These are phyloP conservation scores for Hycleus phaleratus DNA, from an alignment of 1,140 invertebrate genomes.

Conservation along the genomic window DNA sequence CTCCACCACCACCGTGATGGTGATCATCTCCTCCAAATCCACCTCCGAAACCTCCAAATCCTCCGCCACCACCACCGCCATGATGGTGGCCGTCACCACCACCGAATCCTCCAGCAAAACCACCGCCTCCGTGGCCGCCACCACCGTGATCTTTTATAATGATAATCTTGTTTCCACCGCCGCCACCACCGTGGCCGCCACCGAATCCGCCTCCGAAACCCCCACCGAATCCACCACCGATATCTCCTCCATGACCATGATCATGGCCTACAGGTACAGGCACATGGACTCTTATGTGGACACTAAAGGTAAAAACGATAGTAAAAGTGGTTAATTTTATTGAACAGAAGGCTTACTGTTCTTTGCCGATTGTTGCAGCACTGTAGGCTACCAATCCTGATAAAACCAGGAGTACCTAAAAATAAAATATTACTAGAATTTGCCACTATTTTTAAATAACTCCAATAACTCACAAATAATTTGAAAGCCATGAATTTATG, in stretches of 20 bases:
- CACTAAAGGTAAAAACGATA: slow-evolving; percentile 24
- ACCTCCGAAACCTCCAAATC: neutral
- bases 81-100: slow-evolving; percentile 2
- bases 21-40: slow-evolving; percentile 5
- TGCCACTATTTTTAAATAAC: neutral
- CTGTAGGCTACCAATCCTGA: slow-evolving; percentile 18
- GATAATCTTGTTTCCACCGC: neutral
- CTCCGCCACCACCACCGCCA: slow-evolving; percentile 16
- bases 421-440: slow-evolving; percentile 9
- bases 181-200: slow-evolving; percentile 1
- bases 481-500: slow-evolving; percentile 32
- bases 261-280: slow-evolving; percentile 20
- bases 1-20: slow-evolving; percentile 6
- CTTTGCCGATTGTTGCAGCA: slow-evolving; percentile 34
- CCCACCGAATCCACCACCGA: slow-evolving; percentile 3
- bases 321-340: neutral
- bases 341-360: slow-evolving; percentile 33
- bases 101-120: neutral
- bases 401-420: slow-evolving; percentile 30
- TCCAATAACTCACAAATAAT: slow-evolving; percentile 27
- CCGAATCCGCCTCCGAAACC: neutral
- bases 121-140: neutral
- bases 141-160: too few species aligned
- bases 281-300: slow-evolving; percentile 35
- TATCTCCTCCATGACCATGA: slow-evolving; percentile 1